A percentile compares a stretch with the other conserved stretches of the same genome.
Conservation (phyloP, 2,888 invertebrate genomes). For the Cheilosia vulpina region DNA sequence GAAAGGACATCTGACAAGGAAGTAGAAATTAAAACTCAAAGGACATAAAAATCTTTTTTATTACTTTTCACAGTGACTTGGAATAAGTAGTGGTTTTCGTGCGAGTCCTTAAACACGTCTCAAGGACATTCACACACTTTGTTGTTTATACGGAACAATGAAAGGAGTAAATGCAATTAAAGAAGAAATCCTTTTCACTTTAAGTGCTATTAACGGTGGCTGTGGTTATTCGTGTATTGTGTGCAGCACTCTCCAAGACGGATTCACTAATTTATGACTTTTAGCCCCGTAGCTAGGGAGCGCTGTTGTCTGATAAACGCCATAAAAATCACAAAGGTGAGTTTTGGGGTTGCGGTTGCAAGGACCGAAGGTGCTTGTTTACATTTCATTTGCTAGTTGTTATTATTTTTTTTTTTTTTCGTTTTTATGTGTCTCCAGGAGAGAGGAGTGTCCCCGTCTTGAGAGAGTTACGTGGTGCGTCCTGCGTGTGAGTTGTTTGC, state of each 20-base stretch:
- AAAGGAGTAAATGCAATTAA: slow-evolving; percentile 48
- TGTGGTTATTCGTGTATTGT: slow-evolving; percentile 8
- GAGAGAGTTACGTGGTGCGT: slow-evolving; percentile 5
- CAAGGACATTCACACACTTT: slow-evolving; percentile 44
- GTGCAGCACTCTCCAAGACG: slow-evolving; percentile 3
- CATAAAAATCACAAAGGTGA: slow-evolving; percentile 26
- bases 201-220: slow-evolving; percentile 32
- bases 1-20: slow-evolving; percentile 22
- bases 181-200: slow-evolving; percentile 31
- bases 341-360: slow-evolving; percentile 28
- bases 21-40: slow-evolving; percentile 1
- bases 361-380: slow-evolving; percentile 55
- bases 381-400: slow-evolving; percentile 54
- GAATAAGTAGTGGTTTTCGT: slow-evolving; percentile 42
- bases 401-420: slow-evolving; percentile 9
- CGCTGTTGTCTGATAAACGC: slow-evolving; percentile 41
- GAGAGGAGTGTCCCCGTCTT: slow-evolving; percentile 39
- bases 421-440: slow-evolving; percentile 13
- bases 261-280: slow-evolving; percentile 54
- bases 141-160: background rate
- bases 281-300: slow-evolving; percentile 24
- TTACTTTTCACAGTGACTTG: slow-evolving; percentile 50
- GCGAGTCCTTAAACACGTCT: slow-evolving; percentile 40
- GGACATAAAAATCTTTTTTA: slow-evolving; percentile 48
- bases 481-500: slow-evolving; percentile 11